These are phyloP conservation scores for Leptopilina boulardi DNA, from an alignment of 1,140 invertebrate genomes.

Conservation along the genomic window DNA sequence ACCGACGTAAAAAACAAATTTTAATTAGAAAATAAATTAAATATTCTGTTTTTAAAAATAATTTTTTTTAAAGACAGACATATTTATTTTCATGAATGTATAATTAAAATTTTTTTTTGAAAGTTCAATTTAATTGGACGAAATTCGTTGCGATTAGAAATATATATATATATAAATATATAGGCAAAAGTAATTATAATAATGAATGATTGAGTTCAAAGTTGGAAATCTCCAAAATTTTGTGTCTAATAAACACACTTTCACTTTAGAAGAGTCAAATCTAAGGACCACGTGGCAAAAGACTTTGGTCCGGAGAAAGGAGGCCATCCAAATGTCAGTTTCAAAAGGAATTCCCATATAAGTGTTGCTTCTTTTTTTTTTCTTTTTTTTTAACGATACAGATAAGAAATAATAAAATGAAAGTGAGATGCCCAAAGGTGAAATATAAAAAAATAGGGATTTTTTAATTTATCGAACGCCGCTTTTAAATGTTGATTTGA, in stretches of 20 bases:
- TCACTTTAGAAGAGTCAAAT: constrained; percentile 1
- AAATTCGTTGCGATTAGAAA: not conserved
- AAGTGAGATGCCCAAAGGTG: not conserved
- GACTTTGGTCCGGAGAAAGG: constrained; percentile 33
- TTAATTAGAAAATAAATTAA: too few species aligned
- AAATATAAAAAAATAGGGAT: not conserved
- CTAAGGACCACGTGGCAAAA: constrained; percentile 28
- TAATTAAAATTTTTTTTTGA: too few species aligned
- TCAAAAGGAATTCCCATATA: not conserved
- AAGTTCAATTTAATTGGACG: too few species aligned
- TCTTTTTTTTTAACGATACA: not conserved
- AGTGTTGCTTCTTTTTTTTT: not conserved
- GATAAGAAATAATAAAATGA: constrained; percentile 7
- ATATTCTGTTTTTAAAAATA: too few species aligned
- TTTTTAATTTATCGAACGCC: too few species aligned
- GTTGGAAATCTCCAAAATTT: not conserved
- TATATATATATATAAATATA: not conserved
- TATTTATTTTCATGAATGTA: too few species aligned
- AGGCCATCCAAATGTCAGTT: constrained; percentile 44
- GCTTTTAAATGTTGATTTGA: too few species aligned
- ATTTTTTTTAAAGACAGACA: too few species aligned
- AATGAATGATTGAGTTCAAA: not conserved
- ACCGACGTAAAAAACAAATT: too few species aligned
- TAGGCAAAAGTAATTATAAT: not conserved
- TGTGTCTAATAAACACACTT: not conserved